phyloP scores from a whole-genome alignment of 2,888 invertebrate species.

The Emmelina monodactyla region DNA sequence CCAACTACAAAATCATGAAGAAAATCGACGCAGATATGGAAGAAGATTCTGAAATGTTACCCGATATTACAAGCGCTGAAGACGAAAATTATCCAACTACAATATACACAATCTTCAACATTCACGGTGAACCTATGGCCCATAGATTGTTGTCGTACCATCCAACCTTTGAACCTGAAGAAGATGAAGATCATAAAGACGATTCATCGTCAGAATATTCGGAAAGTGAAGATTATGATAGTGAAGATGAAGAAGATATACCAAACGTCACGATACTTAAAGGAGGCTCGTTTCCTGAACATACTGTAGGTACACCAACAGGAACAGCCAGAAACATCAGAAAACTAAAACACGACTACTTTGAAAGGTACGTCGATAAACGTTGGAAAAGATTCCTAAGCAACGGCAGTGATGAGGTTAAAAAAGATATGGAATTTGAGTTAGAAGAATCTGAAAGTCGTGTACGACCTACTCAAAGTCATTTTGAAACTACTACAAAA shows the following conservation, averaged over 20 bases:
- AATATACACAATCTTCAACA: slow-evolving; percentile 52
- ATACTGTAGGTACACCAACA: slow-evolving; percentile 17
- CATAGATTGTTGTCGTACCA: slow-evolving; percentile 55
- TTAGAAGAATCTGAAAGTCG: slow-evolving; percentile 29
- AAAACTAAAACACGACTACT: slow-evolving; percentile 52
- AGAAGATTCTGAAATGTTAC: slow-evolving; percentile 26
- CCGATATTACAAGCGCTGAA: slow-evolving; percentile 18
- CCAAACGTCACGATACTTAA: slow-evolving; percentile 47
- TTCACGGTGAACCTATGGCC: slow-evolving; percentile 57
- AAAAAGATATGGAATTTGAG: slow-evolving; percentile 29
- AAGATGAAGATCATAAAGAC: slow-evolving; percentile 34
- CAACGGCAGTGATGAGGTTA: slow-evolving; percentile 29
- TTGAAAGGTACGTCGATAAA: slow-evolving; percentile 51
- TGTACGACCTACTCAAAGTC: slow-evolving; percentile 23
- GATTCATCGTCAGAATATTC: slow-evolving; percentile 41
- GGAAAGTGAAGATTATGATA: slow-evolving; percentile 20
- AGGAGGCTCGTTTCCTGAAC: slow-evolving; percentile 47
- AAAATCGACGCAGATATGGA: slow-evolving; percentile 44
- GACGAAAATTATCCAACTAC: slow-evolving; percentile 48
- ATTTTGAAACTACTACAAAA: slow-evolving; percentile 21
- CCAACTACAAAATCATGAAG: slow-evolving; percentile 55
- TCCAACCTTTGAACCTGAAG: slow-evolving; percentile 56
- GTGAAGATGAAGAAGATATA: slow-evolving; percentile 32
- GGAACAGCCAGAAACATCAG: slow-evolving; percentile 36
- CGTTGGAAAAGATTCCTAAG: slow-evolving; percentile 44